phyloP scores from a whole-genome alignment of 2,888 invertebrate genomes.

The Graphium colonna region DNA sequence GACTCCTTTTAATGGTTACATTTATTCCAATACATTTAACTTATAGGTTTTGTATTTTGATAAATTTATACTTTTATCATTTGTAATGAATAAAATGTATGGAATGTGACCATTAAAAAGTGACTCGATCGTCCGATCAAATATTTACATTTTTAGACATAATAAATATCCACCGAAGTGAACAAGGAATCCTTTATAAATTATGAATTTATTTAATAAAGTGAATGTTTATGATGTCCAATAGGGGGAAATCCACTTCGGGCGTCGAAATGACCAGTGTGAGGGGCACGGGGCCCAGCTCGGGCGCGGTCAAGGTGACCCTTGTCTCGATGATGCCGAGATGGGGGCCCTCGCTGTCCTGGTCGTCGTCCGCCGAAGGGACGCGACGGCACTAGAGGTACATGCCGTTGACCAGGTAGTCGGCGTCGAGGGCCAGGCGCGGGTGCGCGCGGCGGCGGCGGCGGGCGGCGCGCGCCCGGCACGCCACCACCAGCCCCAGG shows the following conservation, averaged over 20 bases:
- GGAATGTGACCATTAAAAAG: too few relatives aligned
- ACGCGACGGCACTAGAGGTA: conserved; percentile 84
- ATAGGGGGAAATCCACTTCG: neutral
- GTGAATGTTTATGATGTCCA: neutral
- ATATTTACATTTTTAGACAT: too few relatives aligned
- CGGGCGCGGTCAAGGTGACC: neutral
- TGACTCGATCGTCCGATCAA: too few relatives aligned
- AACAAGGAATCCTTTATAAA: too few relatives aligned
- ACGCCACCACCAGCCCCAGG: conserved; percentile 89
- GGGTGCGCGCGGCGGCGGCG: conserved; percentile 89
- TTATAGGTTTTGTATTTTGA: too few relatives aligned
- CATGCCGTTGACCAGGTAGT: conserved; percentile 98
- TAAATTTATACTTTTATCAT: too few relatives aligned
- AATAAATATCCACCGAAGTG: too few relatives aligned
- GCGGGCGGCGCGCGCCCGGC: conserved; percentile 89
- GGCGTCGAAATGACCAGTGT: neutral
- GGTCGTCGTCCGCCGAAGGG: neutral
- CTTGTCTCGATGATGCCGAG: conserved; percentile 82
- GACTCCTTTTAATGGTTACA: neutral
- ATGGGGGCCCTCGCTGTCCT: conserved; percentile 68
- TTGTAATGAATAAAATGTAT: too few relatives aligned
- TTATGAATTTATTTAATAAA: neutral
- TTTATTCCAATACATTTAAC: too few relatives aligned
- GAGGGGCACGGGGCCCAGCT: neutral
- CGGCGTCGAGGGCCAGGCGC: conserved; percentile 94